Conservation (phyloP, 2,113 vertebrate genomes). For the Nyctibius bracteatus region DNA sequence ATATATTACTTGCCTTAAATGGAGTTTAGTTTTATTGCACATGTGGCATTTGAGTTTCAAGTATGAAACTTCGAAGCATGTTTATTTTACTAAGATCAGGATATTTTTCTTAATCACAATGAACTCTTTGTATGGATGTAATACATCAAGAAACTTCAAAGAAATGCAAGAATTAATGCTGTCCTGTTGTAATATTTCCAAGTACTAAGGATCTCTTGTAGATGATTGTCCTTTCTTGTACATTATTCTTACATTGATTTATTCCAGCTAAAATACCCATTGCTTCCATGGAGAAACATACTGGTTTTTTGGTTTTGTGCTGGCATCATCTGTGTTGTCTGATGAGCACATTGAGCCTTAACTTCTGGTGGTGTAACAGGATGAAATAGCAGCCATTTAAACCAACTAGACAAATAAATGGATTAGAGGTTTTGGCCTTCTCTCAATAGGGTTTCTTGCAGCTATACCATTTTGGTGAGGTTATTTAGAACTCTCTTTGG, state of each 20-base stretch:
- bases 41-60: conserved; percentile 38
- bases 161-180: conserved; percentile 5
- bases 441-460: background rate
- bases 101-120: conserved; percentile 38
- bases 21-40: conserved; percentile 37
- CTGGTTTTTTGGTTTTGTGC: background rate
- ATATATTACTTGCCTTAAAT: conserved; percentile 47
- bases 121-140: conserved; percentile 38
- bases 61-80: conserved; percentile 28
- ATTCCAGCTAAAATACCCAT: background rate
- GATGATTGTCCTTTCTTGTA: conserved; percentile 19
- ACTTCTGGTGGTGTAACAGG: background rate
- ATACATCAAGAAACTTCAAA: conserved; percentile 12
- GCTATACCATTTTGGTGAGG: background rate
- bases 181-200: conserved; percentile 35
- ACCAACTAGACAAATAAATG: background rate
- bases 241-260: background rate
- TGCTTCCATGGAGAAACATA: background rate
- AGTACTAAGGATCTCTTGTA: conserved; percentile 1
- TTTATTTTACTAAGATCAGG: conserved; percentile 40
- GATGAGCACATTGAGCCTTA: conserved; percentile 22
- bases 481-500: background rate
- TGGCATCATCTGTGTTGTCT: background rate
- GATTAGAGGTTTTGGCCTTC: background rate
- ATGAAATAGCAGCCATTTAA: background rate